Evolutionary conservation across 2,113 vertebrate genomes (phyloP).

Genomic region (Rhynchomys soricoides): DNA sequence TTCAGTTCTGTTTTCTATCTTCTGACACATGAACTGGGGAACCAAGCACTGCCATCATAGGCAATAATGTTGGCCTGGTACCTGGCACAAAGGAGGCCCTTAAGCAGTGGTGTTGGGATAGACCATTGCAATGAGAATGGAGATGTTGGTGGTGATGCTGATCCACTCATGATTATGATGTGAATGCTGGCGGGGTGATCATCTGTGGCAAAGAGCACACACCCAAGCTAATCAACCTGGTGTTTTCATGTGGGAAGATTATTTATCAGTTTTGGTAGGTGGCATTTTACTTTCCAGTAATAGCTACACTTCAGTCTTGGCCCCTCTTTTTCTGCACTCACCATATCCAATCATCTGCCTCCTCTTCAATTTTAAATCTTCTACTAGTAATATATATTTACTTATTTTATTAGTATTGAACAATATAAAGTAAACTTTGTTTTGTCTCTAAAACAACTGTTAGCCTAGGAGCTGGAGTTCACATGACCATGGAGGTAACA

Average conservation of each 20-base stretch:
- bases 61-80: not conserved
- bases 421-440: not conserved
- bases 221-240: not conserved
- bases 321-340: not conserved
- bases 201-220: not conserved
- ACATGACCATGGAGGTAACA: not conserved
- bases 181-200: not conserved
- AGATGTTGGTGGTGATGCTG: accelerated
- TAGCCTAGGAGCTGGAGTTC: not conserved
- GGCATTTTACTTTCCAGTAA: not conserved
- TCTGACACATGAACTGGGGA: not conserved
- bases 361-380: not conserved
- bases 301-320: not conserved
- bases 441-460: not conserved
- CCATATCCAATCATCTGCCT: not conserved
- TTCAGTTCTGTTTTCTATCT: not conserved
- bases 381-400: not conserved
- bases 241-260: not conserved
- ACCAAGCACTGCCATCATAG: not conserved
- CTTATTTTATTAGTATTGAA: not conserved
- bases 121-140: not conserved
- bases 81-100: not conserved
- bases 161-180: accelerated
- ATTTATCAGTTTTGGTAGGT: not conserved
- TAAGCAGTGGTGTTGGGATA: not conserved